Percentiles rank a stretch among this genome's conserved stretches.
Evolutionary conservation across 2,113 vertebrate genomes (phyloP).

Genomic region (Pagrus major): DNA sequence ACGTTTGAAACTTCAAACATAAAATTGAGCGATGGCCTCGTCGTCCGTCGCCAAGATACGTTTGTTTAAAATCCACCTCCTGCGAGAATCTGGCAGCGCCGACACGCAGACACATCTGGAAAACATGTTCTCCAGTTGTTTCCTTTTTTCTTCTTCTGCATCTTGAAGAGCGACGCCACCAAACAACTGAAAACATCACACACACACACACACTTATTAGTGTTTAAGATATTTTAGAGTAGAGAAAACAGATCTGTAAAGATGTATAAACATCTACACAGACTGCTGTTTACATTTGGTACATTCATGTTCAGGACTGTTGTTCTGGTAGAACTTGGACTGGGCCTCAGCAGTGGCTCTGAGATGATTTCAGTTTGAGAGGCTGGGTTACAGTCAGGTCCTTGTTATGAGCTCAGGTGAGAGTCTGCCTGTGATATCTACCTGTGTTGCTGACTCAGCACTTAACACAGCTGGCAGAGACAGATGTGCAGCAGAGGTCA

Average conservation of each 20-base stretch:
- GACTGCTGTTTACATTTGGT: too few species aligned
- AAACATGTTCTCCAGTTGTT: slow-evolving; percentile 51
- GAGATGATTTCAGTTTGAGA: too few species aligned
- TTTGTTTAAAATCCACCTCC: slow-evolving; percentile 70
- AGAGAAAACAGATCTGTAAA: too few species aligned
- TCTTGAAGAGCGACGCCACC: neutral
- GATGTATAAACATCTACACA: too few species aligned
- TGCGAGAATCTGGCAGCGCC: slow-evolving; percentile 68
- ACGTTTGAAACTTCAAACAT: slow-evolving; percentile 69
- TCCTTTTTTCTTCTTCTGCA: slow-evolving; percentile 9
- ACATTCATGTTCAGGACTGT: too few species aligned
- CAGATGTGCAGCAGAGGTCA: neutral
- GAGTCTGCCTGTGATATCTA: too few species aligned
- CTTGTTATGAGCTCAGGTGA: too few species aligned
- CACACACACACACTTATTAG: neutral
- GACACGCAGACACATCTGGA: slow-evolving; percentile 72
- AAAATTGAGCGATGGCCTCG: slow-evolving; percentile 79
- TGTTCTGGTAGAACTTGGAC: too few species aligned
- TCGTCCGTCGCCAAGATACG: slow-evolving; percentile 50
- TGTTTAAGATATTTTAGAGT: too few species aligned
- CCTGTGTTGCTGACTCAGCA: neutral
- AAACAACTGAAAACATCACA: neutral
- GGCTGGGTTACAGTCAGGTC: too few species aligned
- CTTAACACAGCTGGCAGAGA: neutral
- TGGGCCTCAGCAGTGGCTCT: too few species aligned